These are phyloP conservation scores for Trematomus bernacchii DNA, from an alignment of 2,797 vertebrate genomes.

Conservation along the genomic window DNA sequence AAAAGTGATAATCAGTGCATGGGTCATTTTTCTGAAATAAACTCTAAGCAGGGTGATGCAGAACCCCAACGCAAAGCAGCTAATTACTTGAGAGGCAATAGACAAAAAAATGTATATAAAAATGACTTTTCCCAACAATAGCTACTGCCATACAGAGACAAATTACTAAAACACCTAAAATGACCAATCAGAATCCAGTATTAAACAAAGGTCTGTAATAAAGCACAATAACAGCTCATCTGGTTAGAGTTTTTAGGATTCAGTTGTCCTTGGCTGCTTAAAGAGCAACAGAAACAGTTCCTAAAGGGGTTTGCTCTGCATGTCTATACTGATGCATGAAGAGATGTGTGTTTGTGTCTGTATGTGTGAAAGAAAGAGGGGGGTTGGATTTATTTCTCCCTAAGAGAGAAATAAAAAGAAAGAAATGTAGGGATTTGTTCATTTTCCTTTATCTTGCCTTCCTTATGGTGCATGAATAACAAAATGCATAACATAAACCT, in stretches of 20 bases:
- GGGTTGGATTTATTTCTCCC: constrained; percentile 13
- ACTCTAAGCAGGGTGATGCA: no score
- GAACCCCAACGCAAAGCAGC: no score
- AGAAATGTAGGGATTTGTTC: constrained; percentile 50
- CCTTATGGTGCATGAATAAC: constrained; percentile 71
- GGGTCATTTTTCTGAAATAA: no score
- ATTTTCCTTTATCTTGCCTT: constrained; percentile 44
- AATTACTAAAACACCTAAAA: no score
- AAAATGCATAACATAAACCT: constrained; percentile 65
- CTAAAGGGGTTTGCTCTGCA: constrained; percentile 31
- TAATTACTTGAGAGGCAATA: no score
- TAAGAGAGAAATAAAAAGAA: constrained; percentile 48
- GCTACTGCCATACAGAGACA: no score
- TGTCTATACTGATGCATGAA: constrained; percentile 52
- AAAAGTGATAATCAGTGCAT: no score
- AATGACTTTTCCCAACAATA: no score
- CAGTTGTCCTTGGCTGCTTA: constrained; percentile 6
- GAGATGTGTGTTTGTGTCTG: constrained; percentile 16
- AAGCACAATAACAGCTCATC: neutral
- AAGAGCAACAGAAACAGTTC: constrained; percentile 15
- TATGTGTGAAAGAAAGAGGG: neutral
- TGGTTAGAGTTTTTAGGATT: constrained; percentile 25
- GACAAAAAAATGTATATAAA: no score
- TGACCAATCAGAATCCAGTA: no score
- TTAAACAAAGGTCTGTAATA: no score